phyloP scores from a whole-genome alignment of 2,113 vertebrate species.

The Synchiropus splendidus region DNA sequence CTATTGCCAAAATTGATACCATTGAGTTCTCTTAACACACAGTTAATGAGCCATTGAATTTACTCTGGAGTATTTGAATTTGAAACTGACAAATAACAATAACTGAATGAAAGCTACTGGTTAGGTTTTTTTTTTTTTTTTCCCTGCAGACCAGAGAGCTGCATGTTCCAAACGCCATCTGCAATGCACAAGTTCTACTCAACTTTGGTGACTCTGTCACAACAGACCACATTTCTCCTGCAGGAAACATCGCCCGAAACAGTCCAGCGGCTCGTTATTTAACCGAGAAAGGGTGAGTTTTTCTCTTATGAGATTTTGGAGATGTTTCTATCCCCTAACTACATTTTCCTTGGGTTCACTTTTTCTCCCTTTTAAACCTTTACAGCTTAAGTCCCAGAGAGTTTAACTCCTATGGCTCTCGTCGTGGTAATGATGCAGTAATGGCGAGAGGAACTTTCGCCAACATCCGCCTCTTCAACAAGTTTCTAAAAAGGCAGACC shows the following conservation, averaged over 20 bases:
- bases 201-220: slow-evolving; percentile 94
- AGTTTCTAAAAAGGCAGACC: slow-evolving; percentile 87
- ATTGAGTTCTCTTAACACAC: no score
- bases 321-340: no score
- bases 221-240: slow-evolving; percentile 96
- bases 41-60: no score
- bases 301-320: not conserved
- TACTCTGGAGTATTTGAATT: no score
- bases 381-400: slow-evolving; percentile 80
- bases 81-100: no score
- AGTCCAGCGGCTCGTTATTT: slow-evolving; percentile 89
- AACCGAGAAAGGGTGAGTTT: slow-evolving; percentile 75
- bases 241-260: slow-evolving; percentile 92
- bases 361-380: not conserved
- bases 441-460: slow-evolving; percentile 96
- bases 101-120: no score
- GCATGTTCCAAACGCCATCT: slow-evolving; percentile 70
- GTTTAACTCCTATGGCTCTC: slow-evolving; percentile 94
- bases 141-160: slow-evolving; percentile 72
- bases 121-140: no score
- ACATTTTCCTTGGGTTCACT: not conserved
- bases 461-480: slow-evolving; percentile 94
- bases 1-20: no score
- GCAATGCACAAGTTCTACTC: slow-evolving; percentile 82
- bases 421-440: slow-evolving; percentile 89